Percentiles rank a stretch among this genome's conserved stretches.
Evolutionary conservation across 2,888 invertebrate species (phyloP).

Genomic region (Eumacrocentrus americanus): DNA sequence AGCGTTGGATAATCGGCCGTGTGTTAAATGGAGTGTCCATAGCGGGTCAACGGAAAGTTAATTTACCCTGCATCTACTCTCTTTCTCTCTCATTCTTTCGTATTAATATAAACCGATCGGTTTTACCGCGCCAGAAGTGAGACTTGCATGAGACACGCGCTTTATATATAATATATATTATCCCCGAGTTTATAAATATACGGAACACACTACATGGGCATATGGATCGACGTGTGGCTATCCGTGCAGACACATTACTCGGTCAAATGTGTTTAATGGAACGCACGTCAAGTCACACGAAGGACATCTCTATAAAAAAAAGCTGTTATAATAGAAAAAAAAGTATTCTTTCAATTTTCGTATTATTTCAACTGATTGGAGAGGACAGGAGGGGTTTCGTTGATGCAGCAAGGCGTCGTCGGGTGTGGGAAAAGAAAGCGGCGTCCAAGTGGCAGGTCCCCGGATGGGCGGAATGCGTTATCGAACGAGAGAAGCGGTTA

Average conservation of each 20-base stretch:
- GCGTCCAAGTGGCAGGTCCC: slow-evolving; percentile 17
- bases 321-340: neutral
- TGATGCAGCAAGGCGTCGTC: neutral
- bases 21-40: slow-evolving; percentile 52
- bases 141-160: slow-evolving; percentile 7
- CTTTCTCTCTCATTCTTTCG: neutral
- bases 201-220: neutral
- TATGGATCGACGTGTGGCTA: neutral
- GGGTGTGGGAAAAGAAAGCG: slow-evolving; percentile 18
- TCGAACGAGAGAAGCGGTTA: slow-evolving; percentile 21
- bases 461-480: slow-evolving; percentile 25
- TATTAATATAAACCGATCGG: neutral
- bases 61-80: slow-evolving; percentile 44
- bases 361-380: too few relatives aligned
- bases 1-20: slow-evolving; percentile 42
- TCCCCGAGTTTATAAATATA: slow-evolving; percentile 9
- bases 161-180: neutral
- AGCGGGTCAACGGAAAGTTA: slow-evolving; percentile 51
- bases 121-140: too few relatives aligned
- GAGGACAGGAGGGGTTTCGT: too few relatives aligned
- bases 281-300: neutral
- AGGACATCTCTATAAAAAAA: neutral
- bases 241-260: slow-evolving; percentile 5
- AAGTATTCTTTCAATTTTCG: neutral
- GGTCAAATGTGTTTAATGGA: slow-evolving; percentile 6